Evolutionary conservation across 53 echinoderm and acorn worm species (phyloP), one percentile per base, ranked within the genome.

Genomic region (Crossaster papposus): DNA sequence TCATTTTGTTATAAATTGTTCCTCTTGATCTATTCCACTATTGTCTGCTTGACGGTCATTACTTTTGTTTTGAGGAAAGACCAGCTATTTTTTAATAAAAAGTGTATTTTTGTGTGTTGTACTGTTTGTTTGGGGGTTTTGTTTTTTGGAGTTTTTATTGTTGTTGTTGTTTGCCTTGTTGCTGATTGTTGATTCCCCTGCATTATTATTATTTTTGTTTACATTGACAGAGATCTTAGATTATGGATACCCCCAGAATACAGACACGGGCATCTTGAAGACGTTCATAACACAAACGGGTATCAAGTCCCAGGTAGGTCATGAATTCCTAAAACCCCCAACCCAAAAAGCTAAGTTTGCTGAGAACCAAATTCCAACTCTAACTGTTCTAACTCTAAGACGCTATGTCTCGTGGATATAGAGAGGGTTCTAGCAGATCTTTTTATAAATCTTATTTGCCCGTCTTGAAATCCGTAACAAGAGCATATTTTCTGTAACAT

Each of bases 181-280:
- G 24, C 9, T 77, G 38, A 34, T 30, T 8, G 4, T 77, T 5
- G 24, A 10, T 26, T 74, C 36, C 17, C 10, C 44, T 44, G 36
- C 36, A 20, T 77, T 44, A 77, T 80, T 62, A 4, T 52, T 3
- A 20, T 77, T 44, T 36, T 80, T 62, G 20, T 52, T 3, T 36
- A 4, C 6, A 44, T 44, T 44, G 32, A 31, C 89, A 98, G 98
- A 98, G 90, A 98, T 98, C 34, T 89, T 98, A 52, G 98, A 98
- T 63, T 98, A 98, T 73, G 97, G 97, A 12, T 98, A 96, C 70
- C 98, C 98, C 70, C 98, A 98, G 82, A 98, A 98, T 82, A 96
- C 96, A 71, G 96, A 96, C 71, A 93, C 94, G 0, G 98, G 98
- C 20, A 98, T 98, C 52, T 85, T 98, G 73, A 98, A 98, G 88